phyloP scores from a whole-genome alignment of 2,888 invertebrate species.

The Cephonodes hylas region DNA sequence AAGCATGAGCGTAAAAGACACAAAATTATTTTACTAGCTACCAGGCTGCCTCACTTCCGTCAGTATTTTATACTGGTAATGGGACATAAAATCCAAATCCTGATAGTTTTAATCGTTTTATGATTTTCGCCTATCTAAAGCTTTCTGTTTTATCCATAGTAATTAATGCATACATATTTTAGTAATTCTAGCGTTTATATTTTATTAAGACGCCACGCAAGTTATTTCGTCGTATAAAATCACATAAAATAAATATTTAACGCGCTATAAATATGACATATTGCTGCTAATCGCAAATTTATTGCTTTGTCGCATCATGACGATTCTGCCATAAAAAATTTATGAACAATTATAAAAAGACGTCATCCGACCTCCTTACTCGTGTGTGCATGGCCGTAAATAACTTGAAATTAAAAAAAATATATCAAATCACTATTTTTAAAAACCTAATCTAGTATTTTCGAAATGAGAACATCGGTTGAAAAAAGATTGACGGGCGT shows the following conservation, averaged over 20 bases:
- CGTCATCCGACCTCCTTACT: neutral
- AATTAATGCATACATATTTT: neutral
- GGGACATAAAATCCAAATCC: too few relatives aligned
- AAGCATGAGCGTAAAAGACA: too few relatives aligned
- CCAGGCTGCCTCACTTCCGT: too few relatives aligned
- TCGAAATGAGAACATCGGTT: neutral
- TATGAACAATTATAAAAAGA: neutral
- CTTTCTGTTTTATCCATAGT: too few relatives aligned
- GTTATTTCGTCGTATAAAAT: neutral
- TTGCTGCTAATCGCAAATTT: neutral
- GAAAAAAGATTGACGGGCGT: conserved; percentile 22
- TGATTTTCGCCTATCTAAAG: too few relatives aligned
- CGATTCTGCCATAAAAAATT: neutral
- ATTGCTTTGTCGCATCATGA: neutral
- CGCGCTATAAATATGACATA: neutral
- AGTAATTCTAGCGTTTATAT: neutral
- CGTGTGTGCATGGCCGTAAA: neutral
- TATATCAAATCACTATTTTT: neutral
- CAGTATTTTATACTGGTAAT: too few relatives aligned
- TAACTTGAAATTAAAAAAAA: neutral
- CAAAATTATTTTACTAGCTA: too few relatives aligned
- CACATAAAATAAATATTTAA: neutral
- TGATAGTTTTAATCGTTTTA: too few relatives aligned
- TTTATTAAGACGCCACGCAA: neutral
- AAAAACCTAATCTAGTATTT: neutral